A percentile compares a stretch with the other conserved stretches of the same genome.
Evolutionary conservation across 1,140 invertebrate genomes (phyloP).

Genomic region (Lepidurus couesii): DNA sequence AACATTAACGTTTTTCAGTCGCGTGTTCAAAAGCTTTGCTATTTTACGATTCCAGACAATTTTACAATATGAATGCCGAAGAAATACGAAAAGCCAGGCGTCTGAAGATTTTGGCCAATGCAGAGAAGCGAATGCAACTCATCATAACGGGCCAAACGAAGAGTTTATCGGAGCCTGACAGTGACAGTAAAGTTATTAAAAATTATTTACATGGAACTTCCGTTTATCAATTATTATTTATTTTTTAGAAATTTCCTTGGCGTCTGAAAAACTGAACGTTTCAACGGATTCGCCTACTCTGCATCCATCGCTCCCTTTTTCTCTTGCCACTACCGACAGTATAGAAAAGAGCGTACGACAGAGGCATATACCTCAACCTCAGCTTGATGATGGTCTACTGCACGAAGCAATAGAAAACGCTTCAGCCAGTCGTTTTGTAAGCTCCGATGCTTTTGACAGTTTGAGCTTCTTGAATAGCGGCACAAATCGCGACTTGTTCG

Average conservation of each 20-base stretch:
- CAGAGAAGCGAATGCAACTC: neutral
- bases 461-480: neutral
- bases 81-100: neutral
- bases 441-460: neutral
- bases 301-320: neutral
- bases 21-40: neutral
- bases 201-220: neutral
- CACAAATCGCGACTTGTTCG: neutral
- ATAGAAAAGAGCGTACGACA: too few species aligned
- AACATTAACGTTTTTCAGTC: neutral
- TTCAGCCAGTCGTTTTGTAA: neutral
- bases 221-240: too few species aligned
- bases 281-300: neutral
- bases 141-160: neutral
- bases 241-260: neutral
- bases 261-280: neutral
- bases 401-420: neutral
- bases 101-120: neutral
- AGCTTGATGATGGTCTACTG: neutral
- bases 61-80: neutral
- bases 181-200: neutral
- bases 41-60: neutral
- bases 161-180: neutral
- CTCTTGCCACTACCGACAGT: neutral
- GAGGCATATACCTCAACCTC: too few species aligned